Base-by-base conservation (phyloP, 2,797 vertebrate genomes). In the Apogon hyalosoma region DNA sequence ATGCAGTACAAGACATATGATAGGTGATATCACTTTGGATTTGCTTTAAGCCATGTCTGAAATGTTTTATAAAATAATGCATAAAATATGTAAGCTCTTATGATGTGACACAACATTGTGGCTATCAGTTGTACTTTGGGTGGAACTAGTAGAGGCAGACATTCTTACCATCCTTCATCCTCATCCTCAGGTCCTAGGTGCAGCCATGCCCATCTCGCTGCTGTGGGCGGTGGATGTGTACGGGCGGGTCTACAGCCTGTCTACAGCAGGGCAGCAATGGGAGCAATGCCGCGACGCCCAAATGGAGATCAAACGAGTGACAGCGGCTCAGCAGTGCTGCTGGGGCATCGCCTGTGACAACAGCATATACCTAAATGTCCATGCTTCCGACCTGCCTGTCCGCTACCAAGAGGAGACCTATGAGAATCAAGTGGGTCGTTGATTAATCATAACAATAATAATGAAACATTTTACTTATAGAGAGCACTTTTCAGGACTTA, bases 301-400 rank as follows among this genome's bases (percentile, higher is more conserved):
- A 38, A 88, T 98, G 92, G 96, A 97, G 84, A 96, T 99, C 84
- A 99, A 98, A 76, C 90, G 98, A 0, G 91, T 96, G 73, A 93
- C 96, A 0, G 95, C 96, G 0, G 91, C 93, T 69, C 92, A 90
- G n/a, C 94, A 95, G 77, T 96, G 96, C 90, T 98, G 96, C 92
- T 99, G 98, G 98, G 97, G 95, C 71, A 96, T 99, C 11, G 97
- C 94, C 60, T 97, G 95, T 0, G 97, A 99, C 83, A 96, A 97
- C 70, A 93, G 93, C 60, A 93, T 99, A 45, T 97, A 99, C 61
- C 87, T 97, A 81, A 96, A 96, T 0, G 85, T 99, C 58, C 94
- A 96, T 0, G 93, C 95, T 0, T 96, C 94, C 0, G 97, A 98
- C 0, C 88, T 99, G 59, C 95, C 96, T 2, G 94, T 98, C 66